Evolutionary conservation across 2,113 vertebrate genomes (phyloP).

Genomic region (Strigops habroptila): DNA sequence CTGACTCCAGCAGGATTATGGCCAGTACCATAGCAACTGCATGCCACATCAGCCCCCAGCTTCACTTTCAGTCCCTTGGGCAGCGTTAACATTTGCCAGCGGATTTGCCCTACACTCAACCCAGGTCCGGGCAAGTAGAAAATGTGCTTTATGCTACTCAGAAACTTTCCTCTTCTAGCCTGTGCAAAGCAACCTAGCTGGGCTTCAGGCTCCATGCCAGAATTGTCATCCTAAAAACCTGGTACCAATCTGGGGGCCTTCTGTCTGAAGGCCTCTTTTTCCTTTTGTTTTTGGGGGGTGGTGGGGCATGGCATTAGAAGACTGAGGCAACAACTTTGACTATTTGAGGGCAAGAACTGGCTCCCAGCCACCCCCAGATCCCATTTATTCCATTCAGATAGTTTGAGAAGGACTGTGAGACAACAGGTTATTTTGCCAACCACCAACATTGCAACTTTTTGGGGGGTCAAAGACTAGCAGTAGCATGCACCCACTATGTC

Average conservation of each 20-base stretch:
- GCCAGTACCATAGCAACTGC: constrained; percentile 48
- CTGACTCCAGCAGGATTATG: constrained; percentile 37
- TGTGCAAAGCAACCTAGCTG: not conserved
- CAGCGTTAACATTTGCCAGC: constrained; percentile 53
- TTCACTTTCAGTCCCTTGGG: constrained; percentile 52
- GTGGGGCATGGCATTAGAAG: not conserved
- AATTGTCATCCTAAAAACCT: not conserved
- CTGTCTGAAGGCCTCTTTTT: not conserved
- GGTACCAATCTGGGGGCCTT: not conserved
- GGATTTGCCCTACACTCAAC: constrained; percentile 21
- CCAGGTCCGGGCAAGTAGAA: constrained; percentile 44
- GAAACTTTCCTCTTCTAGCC: not conserved
- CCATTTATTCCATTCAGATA: not conserved
- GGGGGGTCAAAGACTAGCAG: not conserved
- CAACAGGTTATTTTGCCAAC: not conserved
- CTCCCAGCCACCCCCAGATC: not conserved
- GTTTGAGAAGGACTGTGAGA: not conserved
- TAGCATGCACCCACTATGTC: not conserved
- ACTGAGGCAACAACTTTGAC: not conserved
- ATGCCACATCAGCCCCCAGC: constrained; percentile 51
- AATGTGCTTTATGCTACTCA: not conserved
- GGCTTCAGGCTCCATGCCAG: not conserved
- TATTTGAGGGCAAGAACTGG: not conserved
- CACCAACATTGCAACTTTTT: not conserved
- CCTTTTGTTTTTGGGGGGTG: not conserved